These are phyloP conservation scores for Decapterus maruadsi DNA, from an alignment of 2,797 vertebrate genomes.

Conservation along the genomic window DNA sequence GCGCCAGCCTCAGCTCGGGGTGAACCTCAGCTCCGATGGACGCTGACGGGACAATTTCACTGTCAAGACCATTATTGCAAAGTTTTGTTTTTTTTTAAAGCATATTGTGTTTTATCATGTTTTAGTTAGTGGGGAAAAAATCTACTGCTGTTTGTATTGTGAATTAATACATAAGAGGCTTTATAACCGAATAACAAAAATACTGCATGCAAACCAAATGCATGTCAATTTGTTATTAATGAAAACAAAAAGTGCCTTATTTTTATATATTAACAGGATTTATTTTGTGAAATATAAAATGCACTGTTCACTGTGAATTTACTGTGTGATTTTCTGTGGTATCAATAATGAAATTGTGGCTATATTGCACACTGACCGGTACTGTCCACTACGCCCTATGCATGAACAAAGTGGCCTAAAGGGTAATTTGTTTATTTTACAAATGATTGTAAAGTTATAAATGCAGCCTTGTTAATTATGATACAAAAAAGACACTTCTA, in stretches of 20 bases:
- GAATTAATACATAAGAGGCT: neutral
- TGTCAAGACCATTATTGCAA: neutral
- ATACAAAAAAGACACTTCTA: neutral
- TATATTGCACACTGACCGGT: neutral
- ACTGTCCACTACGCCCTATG: neutral
- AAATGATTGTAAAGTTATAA: neutral
- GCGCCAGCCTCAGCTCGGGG: slow-evolving; percentile 39
- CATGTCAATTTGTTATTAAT: neutral
- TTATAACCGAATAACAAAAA: too few relatives aligned
- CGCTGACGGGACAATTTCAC: slow-evolving; percentile 20
- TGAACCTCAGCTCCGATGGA: slow-evolving; percentile 58
- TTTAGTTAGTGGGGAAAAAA: neutral
- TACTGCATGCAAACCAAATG: too few relatives aligned
- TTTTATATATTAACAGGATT: neutral
- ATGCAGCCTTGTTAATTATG: neutral
- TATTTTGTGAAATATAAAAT: too few relatives aligned
- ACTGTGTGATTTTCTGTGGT: neutral
- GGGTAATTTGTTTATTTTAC: neutral
- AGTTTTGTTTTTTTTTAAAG: too few relatives aligned
- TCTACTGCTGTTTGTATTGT: too few relatives aligned
- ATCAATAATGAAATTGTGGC: neutral
- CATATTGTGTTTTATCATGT: neutral
- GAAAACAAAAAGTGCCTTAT: neutral
- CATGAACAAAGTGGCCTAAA: neutral
- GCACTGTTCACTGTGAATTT: neutral